phyloP scores from a whole-genome alignment of 2,113 vertebrate genomes.

The Ibidorhyncha struthersii region DNA sequence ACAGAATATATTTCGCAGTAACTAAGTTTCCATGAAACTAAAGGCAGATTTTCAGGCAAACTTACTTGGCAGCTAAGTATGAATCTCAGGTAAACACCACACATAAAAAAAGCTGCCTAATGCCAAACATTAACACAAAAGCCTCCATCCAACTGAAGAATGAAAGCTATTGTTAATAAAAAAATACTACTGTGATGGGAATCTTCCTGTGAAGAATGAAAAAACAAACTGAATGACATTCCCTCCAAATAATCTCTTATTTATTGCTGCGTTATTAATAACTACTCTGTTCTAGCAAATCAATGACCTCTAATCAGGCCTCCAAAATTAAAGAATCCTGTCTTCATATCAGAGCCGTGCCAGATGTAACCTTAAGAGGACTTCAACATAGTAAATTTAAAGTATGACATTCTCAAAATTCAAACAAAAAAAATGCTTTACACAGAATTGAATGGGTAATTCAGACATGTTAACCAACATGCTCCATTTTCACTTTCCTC shows the following conservation, averaged over 20 bases:
- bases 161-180: not conserved
- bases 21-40: not conserved
- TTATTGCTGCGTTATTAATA: not conserved
- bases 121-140: not conserved
- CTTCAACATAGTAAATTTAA: not conserved
- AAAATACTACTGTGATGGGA: not conserved
- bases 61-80: not conserved
- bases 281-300: not conserved
- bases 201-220: not conserved
- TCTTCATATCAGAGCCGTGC: not conserved
- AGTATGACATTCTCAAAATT: not conserved
- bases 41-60: not conserved
- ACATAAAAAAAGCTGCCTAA: not conserved
- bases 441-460: not conserved
- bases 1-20: not conserved
- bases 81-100: not conserved
- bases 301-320: not conserved
- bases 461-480: not conserved
- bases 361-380: not conserved
- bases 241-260: not conserved
- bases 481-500: not conserved
- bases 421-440: not conserved
- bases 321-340: not conserved
- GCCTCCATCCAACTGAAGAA: not conserved
- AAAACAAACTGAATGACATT: not conserved